These are phyloP conservation scores for Hydrotaea cyrtoneurina DNA, from an alignment of 2,888 invertebrate species.

Conservation along the genomic window DNA sequence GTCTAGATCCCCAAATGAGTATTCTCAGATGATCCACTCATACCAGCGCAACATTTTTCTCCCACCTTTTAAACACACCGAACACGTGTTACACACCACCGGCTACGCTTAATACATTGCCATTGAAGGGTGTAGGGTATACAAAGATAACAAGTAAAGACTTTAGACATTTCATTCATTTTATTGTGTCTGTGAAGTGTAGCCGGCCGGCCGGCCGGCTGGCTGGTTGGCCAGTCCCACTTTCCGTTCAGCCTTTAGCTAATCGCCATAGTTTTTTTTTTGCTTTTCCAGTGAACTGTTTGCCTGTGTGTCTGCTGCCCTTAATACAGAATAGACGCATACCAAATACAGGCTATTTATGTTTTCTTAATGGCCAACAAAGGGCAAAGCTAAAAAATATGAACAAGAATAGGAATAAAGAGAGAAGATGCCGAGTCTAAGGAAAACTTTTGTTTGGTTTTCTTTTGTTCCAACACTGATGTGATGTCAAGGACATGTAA, in stretches of 20 bases:
- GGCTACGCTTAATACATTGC: neutral
- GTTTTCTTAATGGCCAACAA: neutral
- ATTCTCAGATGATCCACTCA: too few species aligned
- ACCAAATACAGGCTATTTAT: neutral
- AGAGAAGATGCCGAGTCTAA: neutral
- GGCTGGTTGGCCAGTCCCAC: neutral
- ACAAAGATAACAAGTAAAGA: neutral
- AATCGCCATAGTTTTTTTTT: conserved; percentile 30
- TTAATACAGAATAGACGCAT: neutral
- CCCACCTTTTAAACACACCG: too few species aligned
- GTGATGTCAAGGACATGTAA: conserved; percentile 4
- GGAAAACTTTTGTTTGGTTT: neutral
- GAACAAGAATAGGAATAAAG: neutral
- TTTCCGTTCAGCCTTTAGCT: conserved; percentile 31
- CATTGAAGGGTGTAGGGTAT: neutral
- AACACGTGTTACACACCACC: neutral
- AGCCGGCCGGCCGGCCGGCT: conserved; percentile 1
- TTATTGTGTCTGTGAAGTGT: conserved; percentile 12
- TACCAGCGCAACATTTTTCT: too few species aligned
- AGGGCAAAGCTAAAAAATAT: neutral
- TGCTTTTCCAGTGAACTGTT: neutral
- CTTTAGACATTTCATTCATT: neutral
- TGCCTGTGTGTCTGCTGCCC: neutral
- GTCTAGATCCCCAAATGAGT: too few species aligned
- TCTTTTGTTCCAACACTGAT: neutral